These are phyloP conservation scores for Drosophila nigricruria DNA, from an alignment of 2,888 invertebrate genomes.

Conservation along the genomic window DNA sequence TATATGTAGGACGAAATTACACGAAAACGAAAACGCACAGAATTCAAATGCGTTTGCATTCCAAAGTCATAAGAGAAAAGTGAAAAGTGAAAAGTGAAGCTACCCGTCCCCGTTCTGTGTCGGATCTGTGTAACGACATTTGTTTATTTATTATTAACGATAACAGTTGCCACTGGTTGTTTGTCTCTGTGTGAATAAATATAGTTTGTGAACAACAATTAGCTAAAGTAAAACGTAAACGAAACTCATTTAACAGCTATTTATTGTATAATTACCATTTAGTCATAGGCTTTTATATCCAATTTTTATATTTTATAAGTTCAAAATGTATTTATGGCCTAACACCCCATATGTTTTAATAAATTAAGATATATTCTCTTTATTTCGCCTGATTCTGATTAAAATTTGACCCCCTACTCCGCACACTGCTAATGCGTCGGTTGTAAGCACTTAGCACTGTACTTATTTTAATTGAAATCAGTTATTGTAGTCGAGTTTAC, in stretches of 20 bases:
- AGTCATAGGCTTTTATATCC: slow-evolving; percentile 18
- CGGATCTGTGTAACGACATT: not conserved
- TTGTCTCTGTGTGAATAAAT: slow-evolving; percentile 20
- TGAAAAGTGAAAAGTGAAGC: not conserved
- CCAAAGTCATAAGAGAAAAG: not conserved
- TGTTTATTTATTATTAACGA: slow-evolving; percentile 14
- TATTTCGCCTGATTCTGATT: slow-evolving; percentile 1
- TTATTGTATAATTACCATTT: slow-evolving; percentile 22
- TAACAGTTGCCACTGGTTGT: slow-evolving; percentile 3
- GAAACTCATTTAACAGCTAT: slow-evolving; percentile 17
- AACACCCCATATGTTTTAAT: slow-evolving; percentile 8
- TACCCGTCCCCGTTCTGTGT: not conserved
- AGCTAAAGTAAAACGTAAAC: slow-evolving; percentile 36
- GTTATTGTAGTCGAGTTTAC: slow-evolving; percentile 39
- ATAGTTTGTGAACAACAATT: slow-evolving; percentile 41
- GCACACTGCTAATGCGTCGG: slow-evolving; percentile 36
- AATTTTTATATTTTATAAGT: slow-evolving; percentile 35
- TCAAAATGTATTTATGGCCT: slow-evolving; percentile 40
- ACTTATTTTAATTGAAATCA: slow-evolving; percentile 37
- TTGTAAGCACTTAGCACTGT: slow-evolving; percentile 68
- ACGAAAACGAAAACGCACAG: slow-evolving; percentile 3
- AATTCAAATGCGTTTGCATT: slow-evolving; percentile 4
- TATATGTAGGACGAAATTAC: slow-evolving; percentile 5
- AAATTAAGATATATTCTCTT: slow-evolving; percentile 1
- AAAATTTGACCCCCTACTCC: slow-evolving; percentile 6